These are phyloP conservation scores for Folsomia manolachei DNA, from an alignment of 2,888 invertebrate species.

Conservation along the genomic window DNA sequence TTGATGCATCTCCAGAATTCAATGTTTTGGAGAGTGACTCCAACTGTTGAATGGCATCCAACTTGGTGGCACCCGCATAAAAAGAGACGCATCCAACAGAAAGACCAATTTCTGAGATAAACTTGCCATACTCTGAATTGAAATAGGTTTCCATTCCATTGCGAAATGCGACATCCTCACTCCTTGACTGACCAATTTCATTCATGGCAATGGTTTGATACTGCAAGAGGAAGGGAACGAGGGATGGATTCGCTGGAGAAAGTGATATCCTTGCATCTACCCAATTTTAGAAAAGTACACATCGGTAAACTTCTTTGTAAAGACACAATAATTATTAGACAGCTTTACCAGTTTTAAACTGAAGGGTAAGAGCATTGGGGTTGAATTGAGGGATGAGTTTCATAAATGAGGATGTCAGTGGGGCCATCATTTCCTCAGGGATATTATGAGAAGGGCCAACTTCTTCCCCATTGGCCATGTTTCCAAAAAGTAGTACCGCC, in stretches of 20 bases:
- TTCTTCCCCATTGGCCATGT: background rate
- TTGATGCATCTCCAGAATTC: slow-evolving; percentile 6
- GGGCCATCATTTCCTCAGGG: slow-evolving; percentile 12
- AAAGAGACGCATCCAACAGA: slow-evolving; percentile 37
- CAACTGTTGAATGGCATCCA: slow-evolving; percentile 12
- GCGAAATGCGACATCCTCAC: background rate
- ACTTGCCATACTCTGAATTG: slow-evolving; percentile 30
- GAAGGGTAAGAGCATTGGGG: slow-evolving; percentile 21
- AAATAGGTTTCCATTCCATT: slow-evolving; percentile 26
- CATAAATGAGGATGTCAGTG: slow-evolving; percentile 22
- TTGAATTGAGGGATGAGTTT: slow-evolving; percentile 35
- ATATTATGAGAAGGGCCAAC: slow-evolving; percentile 14
- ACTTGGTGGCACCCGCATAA: slow-evolving; percentile 26
- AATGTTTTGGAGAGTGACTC: slow-evolving; percentile 13
- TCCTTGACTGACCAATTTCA: slow-evolving; percentile 10
- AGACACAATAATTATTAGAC: background rate
- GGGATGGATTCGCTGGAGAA: slow-evolving; percentile 20
- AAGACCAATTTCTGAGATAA: slow-evolving; percentile 25
- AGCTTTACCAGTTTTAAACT: slow-evolving; percentile 32
- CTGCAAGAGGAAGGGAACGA: slow-evolving; percentile 27
- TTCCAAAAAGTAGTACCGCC: too few relatives aligned
- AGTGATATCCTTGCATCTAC: slow-evolving; percentile 21
- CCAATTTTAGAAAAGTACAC: background rate
- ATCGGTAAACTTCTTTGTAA: too few relatives aligned
- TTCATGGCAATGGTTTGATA: slow-evolving; percentile 23